Percentiles rank a stretch among this genome's conserved stretches.
phyloP scores from a whole-genome alignment of 2,888 invertebrate species.

The Andrena marginata region DNA sequence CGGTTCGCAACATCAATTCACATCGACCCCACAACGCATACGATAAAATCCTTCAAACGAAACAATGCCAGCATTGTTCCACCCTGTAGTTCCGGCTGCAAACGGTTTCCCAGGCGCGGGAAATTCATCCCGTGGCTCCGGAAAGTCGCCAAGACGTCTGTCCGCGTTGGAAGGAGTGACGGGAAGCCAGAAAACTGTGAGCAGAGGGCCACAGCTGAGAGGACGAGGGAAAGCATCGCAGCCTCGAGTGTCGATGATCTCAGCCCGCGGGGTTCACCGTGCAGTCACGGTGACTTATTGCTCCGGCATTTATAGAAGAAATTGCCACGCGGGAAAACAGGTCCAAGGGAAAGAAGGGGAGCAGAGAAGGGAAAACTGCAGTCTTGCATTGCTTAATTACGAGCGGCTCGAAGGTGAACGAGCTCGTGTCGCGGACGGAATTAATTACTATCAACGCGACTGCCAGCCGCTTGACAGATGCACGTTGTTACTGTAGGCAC shows the following conservation, averaged over 20 bases:
- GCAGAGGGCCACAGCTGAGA: constrained; percentile 9
- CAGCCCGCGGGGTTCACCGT: constrained; percentile 51
- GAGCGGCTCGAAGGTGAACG: constrained; percentile 67
- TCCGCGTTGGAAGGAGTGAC: not conserved
- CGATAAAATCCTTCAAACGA: not conserved
- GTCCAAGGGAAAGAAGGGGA: not conserved
- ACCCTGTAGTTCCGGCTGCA: not conserved
- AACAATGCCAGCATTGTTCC: constrained; percentile 26
- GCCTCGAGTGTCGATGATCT: constrained; percentile 68
- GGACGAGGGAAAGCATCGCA: constrained; percentile 53
- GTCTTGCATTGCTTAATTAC: constrained; percentile 68
- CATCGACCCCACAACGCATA: not conserved
- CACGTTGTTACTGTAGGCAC: not conserved
- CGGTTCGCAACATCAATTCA: too few species aligned
- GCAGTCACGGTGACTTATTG: constrained; percentile 64
- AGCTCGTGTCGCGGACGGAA: constrained; percentile 59
- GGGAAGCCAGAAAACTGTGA: not conserved
- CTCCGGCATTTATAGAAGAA: constrained; percentile 65
- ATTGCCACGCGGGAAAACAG: constrained; percentile 54
- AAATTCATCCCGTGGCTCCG: constrained; percentile 12
- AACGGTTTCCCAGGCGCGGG: constrained; percentile 9
- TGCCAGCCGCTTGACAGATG: not conserved
- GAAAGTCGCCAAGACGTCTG: not conserved
- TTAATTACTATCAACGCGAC: constrained; percentile 59
- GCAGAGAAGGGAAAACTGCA: constrained; percentile 26